Evolutionary conservation across 2,797 vertebrate genomes (phyloP).

Genomic region (Hydrophis major): DNA sequence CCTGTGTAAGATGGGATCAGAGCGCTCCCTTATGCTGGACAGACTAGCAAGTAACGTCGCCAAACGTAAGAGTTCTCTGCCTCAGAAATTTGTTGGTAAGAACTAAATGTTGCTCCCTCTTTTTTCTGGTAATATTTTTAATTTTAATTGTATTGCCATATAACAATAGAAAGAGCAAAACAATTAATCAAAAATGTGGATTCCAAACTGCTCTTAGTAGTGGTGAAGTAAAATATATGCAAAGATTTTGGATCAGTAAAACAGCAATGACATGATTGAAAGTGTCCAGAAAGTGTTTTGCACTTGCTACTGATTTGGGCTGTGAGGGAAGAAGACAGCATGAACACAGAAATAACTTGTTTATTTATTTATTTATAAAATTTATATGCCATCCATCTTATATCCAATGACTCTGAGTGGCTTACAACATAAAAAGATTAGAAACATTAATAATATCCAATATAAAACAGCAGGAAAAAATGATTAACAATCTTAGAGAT

Average conservation of each 20-base stretch:
- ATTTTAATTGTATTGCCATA: slow-evolving; percentile 2
- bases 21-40: slow-evolving; percentile 98
- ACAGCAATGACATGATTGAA: background rate
- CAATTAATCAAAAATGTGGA: background rate
- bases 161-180: background rate
- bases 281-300: background rate
- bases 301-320: background rate
- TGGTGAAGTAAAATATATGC: slow-evolving; percentile 10
- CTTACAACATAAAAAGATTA: background rate
- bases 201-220: background rate
- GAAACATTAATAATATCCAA: background rate
- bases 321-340: background rate
- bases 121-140: slow-evolving; percentile 51
- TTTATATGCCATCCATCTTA: background rate
- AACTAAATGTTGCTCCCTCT: slow-evolving; percentile 86
- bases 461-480: background rate
- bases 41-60: slow-evolving; percentile 99
- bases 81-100: slow-evolving; percentile 99
- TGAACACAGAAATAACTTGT: background rate
- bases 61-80: slow-evolving; percentile 99
- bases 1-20: slow-evolving; percentile 93
- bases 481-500: background rate
- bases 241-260: background rate
- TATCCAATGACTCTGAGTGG: background rate
- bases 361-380: background rate